phyloP scores from a whole-genome alignment of 2,113 vertebrate genomes.

The Gallinago media region DNA sequence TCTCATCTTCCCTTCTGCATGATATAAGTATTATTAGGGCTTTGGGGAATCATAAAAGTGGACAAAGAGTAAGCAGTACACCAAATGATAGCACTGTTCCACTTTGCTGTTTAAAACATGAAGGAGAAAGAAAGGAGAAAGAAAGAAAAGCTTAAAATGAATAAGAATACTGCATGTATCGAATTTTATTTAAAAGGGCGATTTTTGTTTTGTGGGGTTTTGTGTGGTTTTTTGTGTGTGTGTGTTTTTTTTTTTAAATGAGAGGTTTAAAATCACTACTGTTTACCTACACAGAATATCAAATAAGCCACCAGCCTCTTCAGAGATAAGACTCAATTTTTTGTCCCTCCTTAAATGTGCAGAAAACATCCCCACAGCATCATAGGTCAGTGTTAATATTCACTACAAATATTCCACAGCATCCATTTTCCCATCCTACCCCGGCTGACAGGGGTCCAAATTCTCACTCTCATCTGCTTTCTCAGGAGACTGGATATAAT shows the following conservation, averaged over 20 bases:
- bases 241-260: neutral
- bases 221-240: neutral
- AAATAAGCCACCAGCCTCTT: neutral
- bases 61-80: neutral
- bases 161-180: neutral
- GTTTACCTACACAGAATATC: neutral
- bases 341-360: neutral
- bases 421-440: neutral
- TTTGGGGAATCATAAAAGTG: neutral
- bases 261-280: neutral
- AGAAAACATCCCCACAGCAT: neutral
- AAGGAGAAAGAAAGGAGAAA: neutral
- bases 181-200: neutral
- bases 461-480: neutral
- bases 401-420: neutral
- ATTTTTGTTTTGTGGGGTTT: neutral
- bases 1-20: neutral
- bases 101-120: neutral
- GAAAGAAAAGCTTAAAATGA: neutral
- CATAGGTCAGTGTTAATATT: neutral
- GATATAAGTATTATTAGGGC: slow-evolving; percentile 16
- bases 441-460: neutral
- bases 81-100: neutral
- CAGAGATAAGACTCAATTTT: neutral
- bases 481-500: neutral